A percentile compares a stretch with the other conserved stretches of the same genome.
These are phyloP conservation scores for Scartelaos histophorus DNA, from an alignment of 2,113 vertebrate species.

Conservation along the genomic window DNA sequence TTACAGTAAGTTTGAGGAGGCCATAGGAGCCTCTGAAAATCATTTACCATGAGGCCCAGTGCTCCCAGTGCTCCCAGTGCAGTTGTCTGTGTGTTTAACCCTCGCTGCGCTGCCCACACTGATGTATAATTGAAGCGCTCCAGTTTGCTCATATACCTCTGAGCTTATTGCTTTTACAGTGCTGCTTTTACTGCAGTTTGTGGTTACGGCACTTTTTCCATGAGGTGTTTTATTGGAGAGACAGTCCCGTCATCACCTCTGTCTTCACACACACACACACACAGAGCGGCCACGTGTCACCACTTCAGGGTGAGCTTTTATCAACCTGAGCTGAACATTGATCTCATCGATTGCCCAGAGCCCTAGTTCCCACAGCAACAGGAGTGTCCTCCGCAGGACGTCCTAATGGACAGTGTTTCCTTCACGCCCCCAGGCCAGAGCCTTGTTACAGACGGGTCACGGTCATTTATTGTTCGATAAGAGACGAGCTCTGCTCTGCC, in stretches of 20 bases:
- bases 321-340: conserved; percentile 59
- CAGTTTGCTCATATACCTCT: conserved; percentile 15
- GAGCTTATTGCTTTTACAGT: conserved; percentile 22
- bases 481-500: background rate
- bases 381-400: conserved; percentile 25
- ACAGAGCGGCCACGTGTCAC: conserved; percentile 35
- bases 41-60: conserved; percentile 18
- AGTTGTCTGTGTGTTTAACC: conserved; percentile 27
- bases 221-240: conserved; percentile 57
- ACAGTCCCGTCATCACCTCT: conserved; percentile 63
- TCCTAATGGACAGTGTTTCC: conserved; percentile 44
- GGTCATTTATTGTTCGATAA: background rate
- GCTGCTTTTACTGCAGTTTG: conserved; percentile 29
- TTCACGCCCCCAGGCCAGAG: conserved; percentile 15
- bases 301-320: conserved; percentile 63
- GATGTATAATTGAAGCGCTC: conserved; percentile 24
- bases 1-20: conserved; percentile 16
- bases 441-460: conserved; percentile 17
- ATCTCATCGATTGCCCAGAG: conserved; percentile 62
- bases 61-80: conserved; percentile 4
- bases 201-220: conserved; percentile 25
- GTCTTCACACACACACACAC: conserved; percentile 9
- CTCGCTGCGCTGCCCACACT: conserved; percentile 1
- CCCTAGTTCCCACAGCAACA: conserved; percentile 23
- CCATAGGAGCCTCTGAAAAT: conserved; percentile 28